Base-by-base conservation (phyloP, 1,140 invertebrate species). In the Drosophila sproati region DNA sequence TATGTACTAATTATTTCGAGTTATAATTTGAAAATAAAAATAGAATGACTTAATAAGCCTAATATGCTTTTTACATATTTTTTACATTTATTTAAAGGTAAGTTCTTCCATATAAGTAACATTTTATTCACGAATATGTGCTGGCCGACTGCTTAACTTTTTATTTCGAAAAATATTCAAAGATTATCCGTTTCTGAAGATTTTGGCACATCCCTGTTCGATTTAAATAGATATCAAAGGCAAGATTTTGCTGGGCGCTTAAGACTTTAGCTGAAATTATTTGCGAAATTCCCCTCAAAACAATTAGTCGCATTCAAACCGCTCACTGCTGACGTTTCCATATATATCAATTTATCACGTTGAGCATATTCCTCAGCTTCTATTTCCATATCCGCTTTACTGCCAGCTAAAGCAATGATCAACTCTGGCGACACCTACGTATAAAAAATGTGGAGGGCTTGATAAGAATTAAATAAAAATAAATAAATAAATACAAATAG, bases 1-100 rank as follows among this genome's bases (percentile, higher is more conserved):
- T 72, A 77, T 88, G 73, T 80, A 70, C 29, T 63, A 77, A 88
- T 87, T 83, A 88, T 87, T 87, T 87, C 57, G 61, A 70, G 77
- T 74, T 87, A 88, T 87, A 68, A 88, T 88, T 87, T 87, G 56
- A 78, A 77, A 82, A 32, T 73, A 87, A 83, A 78, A 79, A 69
- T 87, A 88, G 83, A 88, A 77, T 69, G 78, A 78, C 80, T 87
- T 87, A 82, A 80, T 77, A 67, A 80, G 20, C 55, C 12, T 41
- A 51, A 32, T 45, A 20, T 54, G 48, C 35, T 59, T 6, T 2
- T 10, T 3, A 43, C 10, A 43, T 43, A n/a, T 8, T n/a, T n/a
- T 7, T 35, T 31, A 20, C 20, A 5, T 12, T n/a, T 5, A 8
- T 41, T 37, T 39, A 2, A 43, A 39, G 47, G 47, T 48, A 39